Evolutionary conservation across 1,140 invertebrate genomes (phyloP), one percentile per base, ranked within the genome.

Genomic region (Neomicropteryx cornuta): DNA sequence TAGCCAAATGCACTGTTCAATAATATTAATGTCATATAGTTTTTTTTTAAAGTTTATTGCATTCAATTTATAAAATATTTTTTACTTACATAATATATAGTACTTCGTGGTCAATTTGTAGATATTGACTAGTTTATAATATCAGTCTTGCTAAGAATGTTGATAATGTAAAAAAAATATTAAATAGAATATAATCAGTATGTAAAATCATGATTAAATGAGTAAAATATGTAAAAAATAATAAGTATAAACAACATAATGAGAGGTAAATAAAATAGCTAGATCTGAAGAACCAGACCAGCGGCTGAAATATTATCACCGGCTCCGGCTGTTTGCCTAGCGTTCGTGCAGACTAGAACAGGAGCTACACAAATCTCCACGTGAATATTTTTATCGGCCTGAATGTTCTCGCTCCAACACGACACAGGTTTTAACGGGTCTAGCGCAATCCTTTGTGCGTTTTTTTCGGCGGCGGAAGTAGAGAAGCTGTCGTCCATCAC

Each of bases 281-380:
- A 75, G 34, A 87, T 73, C 58, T 91, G 87, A 21, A 83, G 66
- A 19, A 83, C 78, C 3, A 91, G 57, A 14, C 85, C 87, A 5
- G 87, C 84, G 21, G 85, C 83, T 1, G 87, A 90, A 39, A 92
- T 87, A 51, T 91, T 92, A 55, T 92, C 87, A 2, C 88, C 87
- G 10, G 85, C 87, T 1, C 88, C 87, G 1, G 81, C 87, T 11
- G 88, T 91, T 49, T 90, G 77, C 30, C 77, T 72, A 2, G 84
- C 83, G 45, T 86, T 66, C 0, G 83, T 88, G 49, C 88, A 92
- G 0, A 92, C 85, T 4, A 91, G 58, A 3, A 87, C 86, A 2
- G 87, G 87, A 1, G 87, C 84, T 1, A 91, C 72, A 58, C 88
- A 92, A 23, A 90, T 76, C 44, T 84, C 66, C 5, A 83, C 71